Evolutionary conservation across 2,113 vertebrate species (phyloP).

Genomic region (Mormyrus lacerda): DNA sequence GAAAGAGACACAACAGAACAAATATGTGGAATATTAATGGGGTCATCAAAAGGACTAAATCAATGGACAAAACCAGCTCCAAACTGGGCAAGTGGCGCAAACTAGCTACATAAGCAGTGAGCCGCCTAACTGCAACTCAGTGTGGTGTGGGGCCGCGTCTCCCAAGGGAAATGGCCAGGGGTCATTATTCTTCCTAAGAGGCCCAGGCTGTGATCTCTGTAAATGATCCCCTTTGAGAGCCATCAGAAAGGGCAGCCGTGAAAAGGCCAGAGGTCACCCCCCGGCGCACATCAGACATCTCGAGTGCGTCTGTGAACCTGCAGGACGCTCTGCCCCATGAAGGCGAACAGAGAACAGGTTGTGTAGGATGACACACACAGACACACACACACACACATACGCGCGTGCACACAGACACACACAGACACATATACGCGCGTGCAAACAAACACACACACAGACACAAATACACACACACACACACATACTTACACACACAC

Average conservation of each 20-base stretch:
- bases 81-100: background rate
- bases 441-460: background rate
- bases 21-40: background rate
- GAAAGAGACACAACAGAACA: background rate
- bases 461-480: background rate
- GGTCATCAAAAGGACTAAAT: background rate
- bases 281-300: conserved; percentile 39
- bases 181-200: conserved; percentile 59
- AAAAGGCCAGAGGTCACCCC: conserved; percentile 54
- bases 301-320: conserved; percentile 44
- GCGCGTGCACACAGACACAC: background rate
- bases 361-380: background rate
- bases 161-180: conserved; percentile 34
- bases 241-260: conserved; percentile 49
- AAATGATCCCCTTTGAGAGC: conserved; percentile 53
- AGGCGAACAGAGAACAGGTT: background rate
- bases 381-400: background rate
- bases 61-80: background rate
- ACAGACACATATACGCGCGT: too few relatives aligned
- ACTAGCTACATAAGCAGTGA: conserved; percentile 35
- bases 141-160: conserved; percentile 26
- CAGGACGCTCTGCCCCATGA: conserved; percentile 23
- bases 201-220: conserved; percentile 58
- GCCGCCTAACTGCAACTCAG: conserved; percentile 31
- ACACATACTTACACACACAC: background rate